Base-by-base conservation (phyloP, 2,888 invertebrate species). In the Drosophila prostipennis region DNA sequence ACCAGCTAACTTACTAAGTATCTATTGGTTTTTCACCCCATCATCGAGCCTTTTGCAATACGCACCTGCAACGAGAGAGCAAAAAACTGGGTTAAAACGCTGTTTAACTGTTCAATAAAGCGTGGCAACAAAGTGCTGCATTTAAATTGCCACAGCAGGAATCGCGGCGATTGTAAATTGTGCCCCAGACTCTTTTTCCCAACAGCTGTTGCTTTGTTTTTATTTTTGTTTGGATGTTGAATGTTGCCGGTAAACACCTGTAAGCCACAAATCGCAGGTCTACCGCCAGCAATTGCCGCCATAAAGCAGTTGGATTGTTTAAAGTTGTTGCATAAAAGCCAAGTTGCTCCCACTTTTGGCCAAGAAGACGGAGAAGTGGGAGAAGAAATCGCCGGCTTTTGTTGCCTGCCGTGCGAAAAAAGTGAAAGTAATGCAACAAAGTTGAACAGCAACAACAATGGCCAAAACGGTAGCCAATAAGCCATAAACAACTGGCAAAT, bases 321-420 rank as follows among this genome's bases (percentile, higher is more conserved):
- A 81, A 81, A 81, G 85, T 73, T 87, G 84, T 84, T 84, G 84
- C 84, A 88, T 84, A 84, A 84, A 48, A 87, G 72, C 81, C 52
- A 68, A 65, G 69, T 48, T 56, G 72, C 64, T 69, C 72, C 67
- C 72, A 74, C 75, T 89, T 78, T 74, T 64, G 78, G 68, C 73
- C 48, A 34, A 6, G 26, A 26, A 74, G 49, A 54, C 2, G 23
- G 6, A 73, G 49, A 49, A 59, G 55, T 43, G 64, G 68, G 60
- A 51, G 87, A 84, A 87, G 85, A 84, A 84, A 79, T 76, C 76
- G 89, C 81, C 84, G 79, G 74, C 76, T 79, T 80, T 79, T 76
- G 55, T 74, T 70, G 74, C 61, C 64, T 70, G 74, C 59, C 64
- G 71, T 72, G 72, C 72, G 65, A 71, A 83, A 81, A 87, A 89